Conservation (phyloP, 2,797 vertebrate species). For the Gobionotothen gibberifrons region DNA sequence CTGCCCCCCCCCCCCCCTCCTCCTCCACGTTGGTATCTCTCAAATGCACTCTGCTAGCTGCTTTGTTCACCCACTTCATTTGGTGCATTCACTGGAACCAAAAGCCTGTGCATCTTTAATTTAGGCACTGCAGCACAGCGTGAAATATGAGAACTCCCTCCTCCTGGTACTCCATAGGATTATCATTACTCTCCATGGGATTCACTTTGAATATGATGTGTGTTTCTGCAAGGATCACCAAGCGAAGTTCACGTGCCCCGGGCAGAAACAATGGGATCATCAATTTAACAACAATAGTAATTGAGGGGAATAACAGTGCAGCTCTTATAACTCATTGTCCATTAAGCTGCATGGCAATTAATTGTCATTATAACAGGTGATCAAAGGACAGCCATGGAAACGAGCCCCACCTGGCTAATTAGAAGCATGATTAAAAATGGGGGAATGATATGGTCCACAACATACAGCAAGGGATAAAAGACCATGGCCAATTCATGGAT, state of each 20-base stretch:
- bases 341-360: conserved; percentile 64
- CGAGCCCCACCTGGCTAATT: conserved; percentile 69
- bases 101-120: conserved; percentile 50
- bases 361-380: conserved; percentile 70
- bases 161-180: conserved; percentile 12
- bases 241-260: conserved; percentile 18
- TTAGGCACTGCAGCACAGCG: conserved; percentile 28
- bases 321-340: conserved; percentile 40
- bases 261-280: conserved; percentile 47
- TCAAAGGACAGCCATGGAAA: conserved; percentile 59
- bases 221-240: conserved; percentile 39
- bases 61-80: conserved; percentile 54
- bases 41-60: conserved; percentile 45
- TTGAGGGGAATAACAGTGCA: conserved; percentile 45
- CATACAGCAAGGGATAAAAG: conserved; percentile 58
- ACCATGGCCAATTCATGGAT: conserved; percentile 63
- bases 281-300: conserved; percentile 50
- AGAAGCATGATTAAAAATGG: conserved; percentile 63
- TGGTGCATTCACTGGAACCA: conserved; percentile 50
- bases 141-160: conserved; percentile 44
- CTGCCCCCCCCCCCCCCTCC: conserved; percentile 34
- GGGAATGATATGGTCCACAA: conserved; percentile 63
- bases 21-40: conserved; percentile 57
- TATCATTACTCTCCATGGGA: conserved; percentile 27
- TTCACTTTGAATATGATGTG: conserved; percentile 25